A percentile compares a stretch with the other conserved stretches of the same genome.
phyloP scores from a whole-genome alignment of 2,888 invertebrate genomes.

The Drosophila affinis region DNA sequence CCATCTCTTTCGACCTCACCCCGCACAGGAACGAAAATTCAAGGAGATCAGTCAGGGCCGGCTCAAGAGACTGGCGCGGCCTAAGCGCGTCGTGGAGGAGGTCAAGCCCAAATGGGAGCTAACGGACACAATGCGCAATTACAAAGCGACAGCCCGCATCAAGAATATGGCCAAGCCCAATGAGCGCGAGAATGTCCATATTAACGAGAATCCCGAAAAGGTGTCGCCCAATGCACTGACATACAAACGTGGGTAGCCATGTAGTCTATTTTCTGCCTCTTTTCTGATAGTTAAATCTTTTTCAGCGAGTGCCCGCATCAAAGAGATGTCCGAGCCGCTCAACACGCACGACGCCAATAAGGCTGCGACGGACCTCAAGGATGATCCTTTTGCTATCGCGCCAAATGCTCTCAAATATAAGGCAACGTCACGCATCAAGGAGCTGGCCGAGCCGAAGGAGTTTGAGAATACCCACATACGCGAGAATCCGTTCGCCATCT shows the following conservation, averaged over 20 bases:
- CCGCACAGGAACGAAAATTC: conserved; percentile 43
- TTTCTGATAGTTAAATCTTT: not conserved
- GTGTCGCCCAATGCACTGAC: conserved; percentile 61
- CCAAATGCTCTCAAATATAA: conserved; percentile 85
- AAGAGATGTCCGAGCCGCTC: conserved; percentile 69
- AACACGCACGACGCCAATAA: conserved; percentile 71
- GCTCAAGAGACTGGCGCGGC: conserved; percentile 65
- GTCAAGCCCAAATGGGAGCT: conserved; percentile 65
- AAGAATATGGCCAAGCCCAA: conserved; percentile 45
- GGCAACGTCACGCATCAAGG: conserved; percentile 83
- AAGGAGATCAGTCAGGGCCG: conserved; percentile 51
- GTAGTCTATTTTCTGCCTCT: not conserved
- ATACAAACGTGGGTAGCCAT: conserved; percentile 65
- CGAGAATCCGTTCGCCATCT: conserved; percentile 84
- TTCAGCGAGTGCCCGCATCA: conserved; percentile 70
- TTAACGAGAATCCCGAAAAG: conserved; percentile 55
- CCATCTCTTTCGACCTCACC: no score
- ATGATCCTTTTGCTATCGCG: conserved; percentile 84
- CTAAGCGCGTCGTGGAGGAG: conserved; percentile 47
- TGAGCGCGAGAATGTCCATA: conserved; percentile 40
- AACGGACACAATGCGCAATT: conserved; percentile 49
- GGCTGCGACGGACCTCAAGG: conserved; percentile 83
- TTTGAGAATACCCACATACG: conserved; percentile 83
- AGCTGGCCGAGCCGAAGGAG: conserved; percentile 84
- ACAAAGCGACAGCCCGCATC: conserved; percentile 59